These are phyloP conservation scores for Pelodytes ibericus DNA, from an alignment of 2,797 vertebrate genomes.

Conservation along the genomic window DNA sequence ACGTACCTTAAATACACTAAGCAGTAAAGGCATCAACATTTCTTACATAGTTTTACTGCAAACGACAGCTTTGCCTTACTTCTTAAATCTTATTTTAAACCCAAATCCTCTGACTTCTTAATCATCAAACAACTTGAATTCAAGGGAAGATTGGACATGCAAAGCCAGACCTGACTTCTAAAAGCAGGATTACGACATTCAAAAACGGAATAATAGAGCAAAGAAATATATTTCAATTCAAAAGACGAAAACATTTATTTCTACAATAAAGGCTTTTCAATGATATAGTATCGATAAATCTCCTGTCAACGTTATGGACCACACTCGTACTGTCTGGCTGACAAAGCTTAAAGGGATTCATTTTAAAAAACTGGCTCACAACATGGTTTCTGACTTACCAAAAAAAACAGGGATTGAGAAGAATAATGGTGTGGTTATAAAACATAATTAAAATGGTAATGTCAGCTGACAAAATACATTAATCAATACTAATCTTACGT, in stretches of 20 bases:
- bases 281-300: slow-evolving; percentile 6
- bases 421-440: no score
- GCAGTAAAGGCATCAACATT: slow-evolving; percentile 22
- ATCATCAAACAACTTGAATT: slow-evolving; percentile 19
- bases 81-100: not conserved
- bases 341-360: not conserved
- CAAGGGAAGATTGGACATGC: slow-evolving; percentile 5
- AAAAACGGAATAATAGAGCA: not conserved
- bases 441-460: no score
- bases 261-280: not conserved
- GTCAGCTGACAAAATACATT: no score
- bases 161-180: slow-evolving; percentile 16
- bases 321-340: slow-evolving; percentile 1
- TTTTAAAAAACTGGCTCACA: not conserved
- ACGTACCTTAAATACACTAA: slow-evolving; percentile 28
- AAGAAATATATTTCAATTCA: not conserved
- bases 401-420: not conserved
- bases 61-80: not conserved
- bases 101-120: not conserved
- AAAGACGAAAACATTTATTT: not conserved
- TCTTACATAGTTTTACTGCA: slow-evolving; percentile 29
- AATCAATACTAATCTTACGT: no score
- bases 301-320: slow-evolving; percentile 1
- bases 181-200: slow-evolving; percentile 28
- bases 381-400: not conserved